Base-by-base conservation (phyloP, 2,113 vertebrate genomes). In the Leucopsar rothschildi region DNA sequence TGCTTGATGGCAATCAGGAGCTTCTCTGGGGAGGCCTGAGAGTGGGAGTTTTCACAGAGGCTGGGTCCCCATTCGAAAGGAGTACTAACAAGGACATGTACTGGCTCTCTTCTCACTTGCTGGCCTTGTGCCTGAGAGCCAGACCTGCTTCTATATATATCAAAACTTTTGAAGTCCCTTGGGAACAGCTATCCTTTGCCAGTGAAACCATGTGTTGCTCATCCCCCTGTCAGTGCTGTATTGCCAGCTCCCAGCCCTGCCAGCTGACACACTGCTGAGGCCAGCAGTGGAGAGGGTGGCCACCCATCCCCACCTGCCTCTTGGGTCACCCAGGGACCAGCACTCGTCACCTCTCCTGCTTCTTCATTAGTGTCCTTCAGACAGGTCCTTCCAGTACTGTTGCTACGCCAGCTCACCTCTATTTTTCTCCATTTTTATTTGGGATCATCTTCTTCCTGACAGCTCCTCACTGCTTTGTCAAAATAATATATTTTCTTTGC, bases 91-190 rank as follows among this genome's bases (percentile, higher is more conserved):
- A 76, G 80, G 90, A 71, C 79, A 50, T 91, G 88, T 45, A 52
- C 88, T 65, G 79, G 70, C 72, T 90, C 59, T 90, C 66, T 60
- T 84, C 87, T 95, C 55, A 45, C 82, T 92, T 71, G n/a, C 57
- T 96, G 93, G 92, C 92, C 90, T 92, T 35, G 45, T 93, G 94
- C 92, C 95, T 56, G 40, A 75, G 44, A 86, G 76, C 69, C 94
- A 95, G 95, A 95, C 86, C 96, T 93, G 79, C 40, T 96, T 94
- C 95, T 97, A 96, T 90, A 97, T 95, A 86, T 95, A 94, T 90
- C 45, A 92, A 75, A 87, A 72, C 31, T 76, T 92, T 66, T 88
- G 13, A 94, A 90, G 73, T 93, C 95, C 94, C 89, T 33, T 76
- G 77, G 83, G 95, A 96, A 93, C 78, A 88, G 56, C 61, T 69